These are phyloP conservation scores for Paramormyrops hopkinsi DNA, from an alignment of 2,797 vertebrate species.

Conservation along the genomic window DNA sequence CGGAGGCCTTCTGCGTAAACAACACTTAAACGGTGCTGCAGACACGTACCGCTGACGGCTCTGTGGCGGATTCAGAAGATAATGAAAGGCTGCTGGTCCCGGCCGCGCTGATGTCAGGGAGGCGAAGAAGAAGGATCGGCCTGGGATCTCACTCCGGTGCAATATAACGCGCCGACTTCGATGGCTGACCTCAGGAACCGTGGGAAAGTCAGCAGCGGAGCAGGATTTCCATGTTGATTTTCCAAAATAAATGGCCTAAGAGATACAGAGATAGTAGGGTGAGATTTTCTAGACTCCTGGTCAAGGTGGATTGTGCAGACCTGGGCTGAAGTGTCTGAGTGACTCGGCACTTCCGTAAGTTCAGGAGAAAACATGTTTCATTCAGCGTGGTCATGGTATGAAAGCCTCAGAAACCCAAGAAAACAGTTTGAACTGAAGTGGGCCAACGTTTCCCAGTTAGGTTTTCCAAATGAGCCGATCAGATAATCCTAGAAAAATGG, in stretches of 20 bases:
- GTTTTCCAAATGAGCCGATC: background rate
- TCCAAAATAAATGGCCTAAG: background rate
- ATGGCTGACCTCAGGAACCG: background rate
- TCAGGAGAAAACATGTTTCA: background rate
- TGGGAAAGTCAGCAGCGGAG: background rate
- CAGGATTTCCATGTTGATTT: background rate
- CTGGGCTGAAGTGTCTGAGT: background rate
- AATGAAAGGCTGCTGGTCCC: background rate
- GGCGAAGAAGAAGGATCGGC: background rate
- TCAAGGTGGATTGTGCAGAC: background rate
- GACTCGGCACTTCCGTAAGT: background rate
- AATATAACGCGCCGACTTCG: background rate
- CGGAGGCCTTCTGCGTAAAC: conserved; percentile 27
- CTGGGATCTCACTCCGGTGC: background rate
- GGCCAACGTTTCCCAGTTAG: background rate
- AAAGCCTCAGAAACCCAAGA: background rate
- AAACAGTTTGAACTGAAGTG: background rate
- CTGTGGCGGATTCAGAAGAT: background rate
- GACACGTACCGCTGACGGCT: background rate
- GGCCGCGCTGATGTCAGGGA: background rate
- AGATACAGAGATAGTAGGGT: background rate
- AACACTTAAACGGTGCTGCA: conserved; percentile 23
- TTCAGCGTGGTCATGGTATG: background rate
- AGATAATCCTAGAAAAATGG: background rate
- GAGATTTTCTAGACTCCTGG: background rate